Evolutionary conservation across 2,113 vertebrate species (phyloP), one percentile per base, ranked within the genome.

Genomic region (Tetraodon nigroviridis): DNA sequence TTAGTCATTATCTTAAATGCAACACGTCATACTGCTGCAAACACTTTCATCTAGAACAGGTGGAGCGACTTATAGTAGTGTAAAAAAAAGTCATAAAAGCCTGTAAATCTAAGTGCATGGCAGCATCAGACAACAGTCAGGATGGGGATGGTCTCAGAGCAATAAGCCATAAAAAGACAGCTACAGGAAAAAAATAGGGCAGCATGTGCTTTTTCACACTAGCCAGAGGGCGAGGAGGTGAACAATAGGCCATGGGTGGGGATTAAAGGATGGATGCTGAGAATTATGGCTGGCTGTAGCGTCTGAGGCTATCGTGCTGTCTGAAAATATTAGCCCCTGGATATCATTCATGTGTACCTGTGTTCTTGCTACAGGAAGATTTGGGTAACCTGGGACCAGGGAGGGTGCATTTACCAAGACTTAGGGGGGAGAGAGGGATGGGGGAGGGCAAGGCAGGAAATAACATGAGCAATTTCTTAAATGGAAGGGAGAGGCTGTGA

Each of bases 381-480:
- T 37, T 37, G 32, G 11, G 32, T 37, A 37, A 37, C 32, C 32
- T 37, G 32, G 32, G 32, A 37, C 32, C 32, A 67, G 71, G 76
- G 67, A 69, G 73, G 71, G 83, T 55, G 75, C 74, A 80, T 80
- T 60, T 58, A 69, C 74, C 57, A 71, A 79, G 82, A 81, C 77
- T 80, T 82, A 82, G 69, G 67, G 73, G 76, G 58, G 55, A 44
- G 18, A 56, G 41, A 49, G n/a, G 20, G 49, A 52, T 8, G 47
- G 37, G 42, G 22, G 46, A 24, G 51, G 66, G 58, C 40, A 63
- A 66, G 73, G 77, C 76, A 84, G 83, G 80, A 87, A 84, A 87
- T 85, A 87, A 86, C 84, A 89, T 64, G 75, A 87, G 89, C 89
- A 89, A 89, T 89, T 87, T 88, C 79, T 84, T 84, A 88, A 89